Base-by-base conservation (phyloP, 2,797 vertebrate species). In the Hipposideros larvatus region DNA sequence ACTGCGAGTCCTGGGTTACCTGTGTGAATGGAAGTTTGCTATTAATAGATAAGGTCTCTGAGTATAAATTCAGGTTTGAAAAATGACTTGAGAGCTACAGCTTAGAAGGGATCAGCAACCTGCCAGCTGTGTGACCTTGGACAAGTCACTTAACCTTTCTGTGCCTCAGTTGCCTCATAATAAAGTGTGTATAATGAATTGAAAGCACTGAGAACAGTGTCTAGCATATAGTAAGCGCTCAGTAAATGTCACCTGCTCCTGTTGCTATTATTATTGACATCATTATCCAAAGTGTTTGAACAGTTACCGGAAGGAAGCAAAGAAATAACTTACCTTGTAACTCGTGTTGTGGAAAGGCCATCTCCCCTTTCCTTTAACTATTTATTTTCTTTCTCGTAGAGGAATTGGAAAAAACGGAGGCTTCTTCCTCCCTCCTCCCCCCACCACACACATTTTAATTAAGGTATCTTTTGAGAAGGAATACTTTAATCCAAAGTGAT, bases 401-500 rank as follows among this genome's bases (percentile, higher is more conserved):
- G 74, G 26, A 51, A n/a, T 78, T 51, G 63, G 43, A 73, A 75
- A 26, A 37, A 13, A 26, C 4, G 1, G 84, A 77, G 28, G 31
- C n/a, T 59, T 53, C 46, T 46, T 15, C 37, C 51, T 21, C 8
- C 28, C 13, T 41, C 21, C 13, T 2, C 11, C 61, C 43, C 16
- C 55, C 55, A 5, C 19, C 46, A n/a, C 77, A 83, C 78, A 94
- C 93, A 96, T 97, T 98, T 98, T 98, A 97, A 98, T 98, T 98
- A 98, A 97, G 97, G 97, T 97, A 95, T 96, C 97, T 97, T 97
- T 96, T 18, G 90, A 93, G 92, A 96, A 97, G 87, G 90, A 97
- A 96, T 95, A 96, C 96, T 97, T 96, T 96, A 97, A 97, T 97
- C 97, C 96, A 86, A 96, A 96, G 79, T 94, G 97, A 97, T 97